Evolutionary conservation across 1,140 invertebrate genomes (phyloP), one percentile per base, ranked within the genome.

Genomic region (Spodoptera frugiperda): DNA sequence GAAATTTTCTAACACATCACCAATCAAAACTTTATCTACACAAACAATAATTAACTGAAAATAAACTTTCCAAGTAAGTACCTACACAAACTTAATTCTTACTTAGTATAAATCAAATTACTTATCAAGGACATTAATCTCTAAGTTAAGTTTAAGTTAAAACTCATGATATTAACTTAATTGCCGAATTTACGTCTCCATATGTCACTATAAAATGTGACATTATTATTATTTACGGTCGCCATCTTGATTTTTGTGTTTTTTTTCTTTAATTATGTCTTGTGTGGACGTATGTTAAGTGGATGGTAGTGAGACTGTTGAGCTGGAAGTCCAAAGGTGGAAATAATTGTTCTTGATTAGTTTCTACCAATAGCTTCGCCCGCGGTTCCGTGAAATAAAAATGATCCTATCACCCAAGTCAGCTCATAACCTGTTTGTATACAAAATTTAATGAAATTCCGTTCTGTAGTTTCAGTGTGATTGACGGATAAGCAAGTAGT

Each of bases 91-190:
- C 17, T 48, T 72, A 48, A 57, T 57, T 12, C 4, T 25, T 48
- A 59, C 4, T 21, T 19, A 55, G n/a, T 21, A 57, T 73, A 15
- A 73, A 61, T 73, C 71, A 49, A 25, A 19, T 49, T 15, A 57
- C 39, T 73, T 49, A 73, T 73, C 71, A 61, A 48, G 2, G 3
- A 30, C 15, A 73, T 39, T 57, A 30, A 73, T 73, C 71, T 73
- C 5, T 48, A 48, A 65, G 25, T 61, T 44, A 46, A 30, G 46
- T 61, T 73, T 59, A 73, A 19, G 48, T 73, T 59, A 61, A 73
- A 73, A 59, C 71, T 25, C 71, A 73, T 73, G 71, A 59, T 30
- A 15, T 59, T 6, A 48, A 14, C 71, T 73, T 73, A 73, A 73
- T 73, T 73, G 71, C 14, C n/a, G 44, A 15, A 33, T 49, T 59